Evolutionary conservation across 2,113 vertebrate species (phyloP), one percentile per base, ranked within the genome.

Genomic region (Cepphus grylle): DNA sequence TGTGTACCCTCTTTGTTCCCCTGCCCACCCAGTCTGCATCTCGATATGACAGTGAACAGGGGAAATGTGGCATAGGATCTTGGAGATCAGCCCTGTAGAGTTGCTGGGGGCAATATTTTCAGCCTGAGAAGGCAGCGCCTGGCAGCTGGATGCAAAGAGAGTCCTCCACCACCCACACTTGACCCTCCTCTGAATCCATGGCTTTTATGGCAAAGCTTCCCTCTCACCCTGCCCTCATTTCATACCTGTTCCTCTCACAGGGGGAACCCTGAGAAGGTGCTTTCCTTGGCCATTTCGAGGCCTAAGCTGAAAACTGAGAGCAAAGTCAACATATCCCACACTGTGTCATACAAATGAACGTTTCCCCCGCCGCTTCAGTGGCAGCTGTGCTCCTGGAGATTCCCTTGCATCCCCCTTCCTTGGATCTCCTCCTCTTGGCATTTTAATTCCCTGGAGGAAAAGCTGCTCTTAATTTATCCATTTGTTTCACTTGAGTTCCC

Each of bases 341-440:
- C 0, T 0, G 17, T 2, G 3, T 34, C 0, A 0, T 26, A 49
- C 52, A 63, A 42, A 40, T 8, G 20, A 79, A 9, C 32, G 6
- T 2, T 0, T 77, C 6, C 40, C 6, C 30, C 6, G 6, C 21
- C 5, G 1, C n/a, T 55, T 42, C 47, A 55, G 1, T 32, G 43
- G 22, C 32, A 70, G 32, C 2, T 0, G 10, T 1, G 5, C 4
- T 78, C 25, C 56, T 26, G 27, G 15, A 62, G 34, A 45, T 89
- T 58, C 45, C 62, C 21, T 27, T 2, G 1, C 2, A 3, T 55
- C 25, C 27, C 25, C 11, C 42, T 38, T 82, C 43, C 18, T 69
- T 47, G 58, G 5, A 25, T 76, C n/a, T 89, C 25, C 42, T 84
- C 42, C 38, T 61, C 47, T 81, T 76, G 29, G 11, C 59, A 42